These are phyloP conservation scores for Stichopus chloronotus DNA, from an alignment of 35 echinoderm and acorn worm species.

Conservation along the genomic window DNA sequence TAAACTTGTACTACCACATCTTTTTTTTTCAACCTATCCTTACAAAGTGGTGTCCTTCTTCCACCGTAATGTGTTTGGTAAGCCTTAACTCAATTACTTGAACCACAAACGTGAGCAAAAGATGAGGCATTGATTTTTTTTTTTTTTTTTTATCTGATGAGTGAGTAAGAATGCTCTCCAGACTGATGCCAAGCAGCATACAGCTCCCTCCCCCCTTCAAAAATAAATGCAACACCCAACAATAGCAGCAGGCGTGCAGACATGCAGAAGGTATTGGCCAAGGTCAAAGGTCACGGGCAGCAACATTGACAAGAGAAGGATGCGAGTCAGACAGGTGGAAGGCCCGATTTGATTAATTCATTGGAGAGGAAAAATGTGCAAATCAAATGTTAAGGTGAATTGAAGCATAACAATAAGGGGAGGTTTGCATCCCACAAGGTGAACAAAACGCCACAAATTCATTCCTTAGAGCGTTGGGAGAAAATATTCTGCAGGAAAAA, in stretches of 20 bases:
- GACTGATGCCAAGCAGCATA: conserved; percentile 4
- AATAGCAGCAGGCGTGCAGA: not conserved
- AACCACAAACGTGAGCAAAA: conserved; percentile 43
- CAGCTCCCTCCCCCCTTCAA: not conserved
- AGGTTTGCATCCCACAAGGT: conserved; percentile 29
- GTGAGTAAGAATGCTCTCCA: conserved; percentile 20
- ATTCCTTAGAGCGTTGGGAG: conserved; percentile 18
- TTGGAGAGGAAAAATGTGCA: conserved; percentile 52
- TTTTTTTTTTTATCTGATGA: not conserved
- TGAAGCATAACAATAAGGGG: conserved; percentile 40
- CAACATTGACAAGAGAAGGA: conserved; percentile 49
- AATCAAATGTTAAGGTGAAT: conserved; percentile 50
- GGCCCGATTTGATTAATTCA: conserved; percentile 55
- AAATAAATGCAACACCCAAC: conserved; percentile 18
- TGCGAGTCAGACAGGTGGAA: conserved; percentile 48
- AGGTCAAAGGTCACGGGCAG: conserved; percentile 48
- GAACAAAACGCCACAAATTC: conserved; percentile 56
- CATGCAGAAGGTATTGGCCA: conserved; percentile 50
- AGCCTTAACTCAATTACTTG: conserved; percentile 36
- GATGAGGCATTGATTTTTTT: conserved; percentile 48
- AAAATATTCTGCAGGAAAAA: not conserved
- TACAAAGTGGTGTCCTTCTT: conserved; percentile 29
- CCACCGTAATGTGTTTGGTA: conserved; percentile 40
- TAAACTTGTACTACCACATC: conserved; percentile 29
- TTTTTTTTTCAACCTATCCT: not conserved